phyloP scores from a whole-genome alignment of 2,888 invertebrate genomes.

The Alviniconcha strummeri region DNA sequence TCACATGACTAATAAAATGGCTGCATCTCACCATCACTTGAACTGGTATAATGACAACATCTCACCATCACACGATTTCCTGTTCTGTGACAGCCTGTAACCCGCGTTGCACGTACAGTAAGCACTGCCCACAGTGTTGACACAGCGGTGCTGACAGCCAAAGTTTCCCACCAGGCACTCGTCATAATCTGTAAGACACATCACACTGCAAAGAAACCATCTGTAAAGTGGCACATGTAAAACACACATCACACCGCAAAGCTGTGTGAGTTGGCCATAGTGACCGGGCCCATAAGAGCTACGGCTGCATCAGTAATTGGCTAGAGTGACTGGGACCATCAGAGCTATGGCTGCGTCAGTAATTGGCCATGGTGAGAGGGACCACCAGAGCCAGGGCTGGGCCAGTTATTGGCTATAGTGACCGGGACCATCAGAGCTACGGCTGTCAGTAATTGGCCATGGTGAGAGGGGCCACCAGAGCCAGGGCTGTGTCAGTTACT shows the following conservation, averaged over 20 bases:
- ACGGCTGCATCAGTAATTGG: background rate
- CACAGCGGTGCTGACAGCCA: conserved; percentile 51
- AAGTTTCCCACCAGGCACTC: conserved; percentile 47
- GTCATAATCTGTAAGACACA: conserved; percentile 47
- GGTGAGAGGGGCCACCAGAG: too few species aligned
- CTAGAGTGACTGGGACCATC: too few species aligned
- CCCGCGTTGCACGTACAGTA: conserved; percentile 54
- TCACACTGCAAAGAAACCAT: background rate
- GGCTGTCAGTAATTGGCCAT: too few species aligned
- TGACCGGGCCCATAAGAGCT: background rate
- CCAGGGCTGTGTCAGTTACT: too few species aligned
- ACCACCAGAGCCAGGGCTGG: too few species aligned
- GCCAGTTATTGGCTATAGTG: too few species aligned
- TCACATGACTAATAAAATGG: too few species aligned
- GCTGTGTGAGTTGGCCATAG: background rate
- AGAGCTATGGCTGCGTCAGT: too few species aligned
- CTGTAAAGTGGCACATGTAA: background rate
- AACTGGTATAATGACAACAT: too few species aligned
- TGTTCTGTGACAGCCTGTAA: conserved; percentile 45
- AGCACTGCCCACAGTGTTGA: conserved; percentile 56
- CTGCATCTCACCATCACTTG: too few species aligned
- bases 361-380: too few species aligned
- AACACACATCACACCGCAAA: background rate
- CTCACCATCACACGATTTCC: conserved; percentile 54
- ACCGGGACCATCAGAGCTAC: too few species aligned